Percentiles rank a stretch among this genome's conserved stretches.
Conservation (phyloP, 1,140 invertebrate genomes). For the Drosophila tani region DNA sequence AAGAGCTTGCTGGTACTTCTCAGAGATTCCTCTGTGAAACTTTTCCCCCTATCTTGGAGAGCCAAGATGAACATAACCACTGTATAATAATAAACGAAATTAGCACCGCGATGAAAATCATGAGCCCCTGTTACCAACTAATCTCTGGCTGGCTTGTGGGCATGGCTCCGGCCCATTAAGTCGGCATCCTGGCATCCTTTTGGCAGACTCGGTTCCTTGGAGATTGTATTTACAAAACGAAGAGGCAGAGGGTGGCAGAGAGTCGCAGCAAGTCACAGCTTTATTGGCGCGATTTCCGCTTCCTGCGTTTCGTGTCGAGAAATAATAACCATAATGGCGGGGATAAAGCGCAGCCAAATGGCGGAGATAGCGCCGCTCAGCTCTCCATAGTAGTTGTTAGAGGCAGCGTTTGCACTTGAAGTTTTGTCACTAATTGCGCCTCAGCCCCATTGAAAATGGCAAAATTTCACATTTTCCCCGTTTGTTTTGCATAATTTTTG, state of each 20-base stretch:
- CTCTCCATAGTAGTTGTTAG: slow-evolving; percentile 44
- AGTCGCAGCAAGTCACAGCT: slow-evolving; percentile 21
- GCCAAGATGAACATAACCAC: slow-evolving; percentile 7
- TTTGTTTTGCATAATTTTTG: slow-evolving; percentile 54
- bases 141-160: slow-evolving; percentile 10
- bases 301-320: slow-evolving; percentile 31
- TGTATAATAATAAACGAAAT: slow-evolving; percentile 19
- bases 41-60: background rate
- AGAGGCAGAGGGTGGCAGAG: background rate
- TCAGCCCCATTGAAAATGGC: slow-evolving; percentile 40
- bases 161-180: slow-evolving; percentile 11
- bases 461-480: slow-evolving; percentile 24
- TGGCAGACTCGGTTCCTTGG: too few relatives aligned
- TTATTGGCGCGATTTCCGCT: slow-evolving; percentile 71
- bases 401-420: slow-evolving; percentile 21
- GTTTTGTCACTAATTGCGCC: slow-evolving; percentile 42
- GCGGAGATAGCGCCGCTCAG: slow-evolving; percentile 18
- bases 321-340: slow-evolving; percentile 62
- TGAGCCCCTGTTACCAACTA: background rate
- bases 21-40: background rate
- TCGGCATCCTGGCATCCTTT: background rate
- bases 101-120: slow-evolving; percentile 16
- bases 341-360: slow-evolving; percentile 65
- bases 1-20: background rate
- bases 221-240: too few relatives aligned